Evolutionary conservation across 1,140 invertebrate species (phyloP).

Genomic region (Leptinotarsa lineolata): DNA sequence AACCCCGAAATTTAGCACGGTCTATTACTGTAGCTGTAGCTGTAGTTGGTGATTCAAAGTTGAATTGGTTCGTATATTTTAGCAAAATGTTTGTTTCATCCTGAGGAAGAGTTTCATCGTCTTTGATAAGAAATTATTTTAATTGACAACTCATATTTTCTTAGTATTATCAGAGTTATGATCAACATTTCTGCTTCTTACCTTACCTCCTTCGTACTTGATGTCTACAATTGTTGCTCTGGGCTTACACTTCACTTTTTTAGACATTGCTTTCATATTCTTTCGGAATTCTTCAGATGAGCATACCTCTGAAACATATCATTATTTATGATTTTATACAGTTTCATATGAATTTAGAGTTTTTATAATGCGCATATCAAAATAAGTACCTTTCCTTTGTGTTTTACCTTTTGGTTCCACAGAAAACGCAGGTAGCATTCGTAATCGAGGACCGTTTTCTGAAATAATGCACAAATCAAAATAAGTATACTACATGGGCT

Average conservation of each 20-base stretch:
- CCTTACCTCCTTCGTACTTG: slow-evolving; percentile 20
- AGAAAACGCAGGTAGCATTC: not conserved
- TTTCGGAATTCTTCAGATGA: not conserved
- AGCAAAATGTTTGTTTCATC: too few species aligned
- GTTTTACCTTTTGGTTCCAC: slow-evolving; percentile 13
- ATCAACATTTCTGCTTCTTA: slow-evolving; percentile 15
- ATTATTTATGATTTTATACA: too few species aligned
- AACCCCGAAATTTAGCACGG: too few species aligned
- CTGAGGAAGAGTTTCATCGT: too few species aligned
- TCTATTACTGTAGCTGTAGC: too few species aligned
- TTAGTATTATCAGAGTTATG: not conserved
- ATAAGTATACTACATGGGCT: too few species aligned
- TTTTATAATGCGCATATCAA: not conserved
- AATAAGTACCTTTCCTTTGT: not conserved
- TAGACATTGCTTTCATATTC: slow-evolving; percentile 11
- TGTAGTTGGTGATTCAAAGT: too few species aligned
- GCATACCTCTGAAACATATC: not conserved
- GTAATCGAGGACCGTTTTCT: slow-evolving; percentile 1
- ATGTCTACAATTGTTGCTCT: slow-evolving; percentile 30
- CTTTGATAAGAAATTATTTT: not conserved
- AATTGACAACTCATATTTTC: not conserved
- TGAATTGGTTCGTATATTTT: too few species aligned
- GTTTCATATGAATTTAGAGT: not conserved
- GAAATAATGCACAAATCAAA: not conserved
- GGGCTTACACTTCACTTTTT: slow-evolving; percentile 30